Percentiles rank a stretch among this genome's conserved stretches.
Evolutionary conservation across 2,797 vertebrate species (phyloP).

Genomic region (Rachycentron canadum): DNA sequence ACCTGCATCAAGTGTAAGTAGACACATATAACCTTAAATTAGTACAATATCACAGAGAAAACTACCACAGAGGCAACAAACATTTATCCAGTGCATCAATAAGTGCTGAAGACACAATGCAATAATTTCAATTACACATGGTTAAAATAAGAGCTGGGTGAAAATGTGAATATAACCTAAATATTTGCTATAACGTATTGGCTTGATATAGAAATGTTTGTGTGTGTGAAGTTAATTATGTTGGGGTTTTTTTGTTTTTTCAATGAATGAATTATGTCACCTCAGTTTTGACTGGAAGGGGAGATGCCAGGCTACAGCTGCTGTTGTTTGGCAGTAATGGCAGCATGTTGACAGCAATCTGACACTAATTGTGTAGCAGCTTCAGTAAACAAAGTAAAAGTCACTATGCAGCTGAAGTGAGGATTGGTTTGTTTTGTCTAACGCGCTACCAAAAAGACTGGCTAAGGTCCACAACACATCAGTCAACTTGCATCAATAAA

Average conservation of each 20-base stretch:
- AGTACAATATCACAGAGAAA: not conserved
- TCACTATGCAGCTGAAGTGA: not conserved
- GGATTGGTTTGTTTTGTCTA: not conserved
- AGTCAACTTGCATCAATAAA: too few relatives aligned
- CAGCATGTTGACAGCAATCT: too few relatives aligned
- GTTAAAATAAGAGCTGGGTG: constrained; percentile 62
- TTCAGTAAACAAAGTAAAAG: too few relatives aligned
- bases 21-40: not conserved
- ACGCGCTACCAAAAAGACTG: too few relatives aligned
- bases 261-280: constrained; percentile 4
- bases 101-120: constrained; percentile 33
- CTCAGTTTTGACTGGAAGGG: constrained; percentile 27
- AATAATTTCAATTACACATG: constrained; percentile 59
- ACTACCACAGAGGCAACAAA: not conserved
- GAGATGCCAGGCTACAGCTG: not conserved
- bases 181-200: not conserved
- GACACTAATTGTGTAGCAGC: too few relatives aligned
- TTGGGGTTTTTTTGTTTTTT: not conserved
- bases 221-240: not conserved
- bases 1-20: constrained; percentile 79
- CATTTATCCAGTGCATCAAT: constrained; percentile 14
- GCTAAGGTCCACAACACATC: too few relatives aligned
- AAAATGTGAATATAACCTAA: constrained; percentile 4
- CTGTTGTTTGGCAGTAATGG: too few relatives aligned
- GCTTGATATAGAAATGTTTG: not conserved